A percentile compares a stretch with the other conserved stretches of the same genome.
Conservation (phyloP, 2,113 vertebrate genomes). For the Rallus limicola region DNA sequence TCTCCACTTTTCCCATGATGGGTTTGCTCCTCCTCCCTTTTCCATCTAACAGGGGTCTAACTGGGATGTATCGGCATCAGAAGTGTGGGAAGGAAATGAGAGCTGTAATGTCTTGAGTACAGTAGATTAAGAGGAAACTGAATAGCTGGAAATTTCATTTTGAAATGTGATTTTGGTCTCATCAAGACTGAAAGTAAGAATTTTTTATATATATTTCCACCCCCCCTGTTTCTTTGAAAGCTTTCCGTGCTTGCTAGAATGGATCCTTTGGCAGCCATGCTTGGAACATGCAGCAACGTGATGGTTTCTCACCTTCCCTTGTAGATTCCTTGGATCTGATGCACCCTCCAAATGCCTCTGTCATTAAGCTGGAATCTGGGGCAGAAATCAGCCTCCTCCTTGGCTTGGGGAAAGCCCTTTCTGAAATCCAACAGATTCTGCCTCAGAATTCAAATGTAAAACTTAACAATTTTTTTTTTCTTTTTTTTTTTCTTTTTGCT, state of each 20-base stretch:
- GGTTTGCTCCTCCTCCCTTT: not conserved
- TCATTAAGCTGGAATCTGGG: not conserved
- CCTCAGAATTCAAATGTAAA: not conserved
- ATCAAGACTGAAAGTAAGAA: not conserved
- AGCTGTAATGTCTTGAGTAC: not conserved
- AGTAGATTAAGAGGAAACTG: not conserved
- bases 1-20: not conserved
- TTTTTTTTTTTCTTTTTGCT: not conserved
- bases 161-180: not conserved
- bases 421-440: not conserved
- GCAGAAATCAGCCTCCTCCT: not conserved
- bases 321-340: not conserved
- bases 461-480: not conserved
- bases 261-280: not conserved
- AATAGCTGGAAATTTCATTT: not conserved
- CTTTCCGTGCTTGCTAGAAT: not conserved
- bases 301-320: not conserved
- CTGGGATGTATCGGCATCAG: no score
- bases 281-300: not conserved
- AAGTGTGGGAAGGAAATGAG: not conserved
- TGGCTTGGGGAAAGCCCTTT: not conserved
- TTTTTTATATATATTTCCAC: not conserved
- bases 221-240: not conserved
- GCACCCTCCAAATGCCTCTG: not conserved
- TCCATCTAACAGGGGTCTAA: not conserved